Conservation (phyloP, 2,888 invertebrate species). For the Thera britannica region DNA sequence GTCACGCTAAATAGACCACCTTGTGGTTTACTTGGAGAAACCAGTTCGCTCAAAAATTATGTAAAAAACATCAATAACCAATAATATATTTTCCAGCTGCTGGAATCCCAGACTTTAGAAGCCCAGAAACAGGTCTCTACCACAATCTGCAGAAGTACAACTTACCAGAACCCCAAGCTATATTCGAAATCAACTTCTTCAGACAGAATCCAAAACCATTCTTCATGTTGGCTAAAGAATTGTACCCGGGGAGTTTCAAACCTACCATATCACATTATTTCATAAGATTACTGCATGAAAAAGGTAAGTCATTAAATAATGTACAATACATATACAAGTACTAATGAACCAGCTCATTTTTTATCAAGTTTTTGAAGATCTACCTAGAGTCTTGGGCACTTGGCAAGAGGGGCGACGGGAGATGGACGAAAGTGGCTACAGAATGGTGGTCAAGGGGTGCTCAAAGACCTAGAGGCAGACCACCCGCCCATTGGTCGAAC, state of each 20-base stretch:
- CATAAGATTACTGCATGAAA: conserved; percentile 92
- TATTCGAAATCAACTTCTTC: conserved; percentile 96
- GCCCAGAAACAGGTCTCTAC: conserved; percentile 96
- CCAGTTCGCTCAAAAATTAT: no score
- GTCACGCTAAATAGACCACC: no score
- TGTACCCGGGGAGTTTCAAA: conserved; percentile 94
- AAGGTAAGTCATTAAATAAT: conserved; percentile 75
- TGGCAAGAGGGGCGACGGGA: no score
- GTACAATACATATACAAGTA: no score
- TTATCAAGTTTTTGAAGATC: no score
- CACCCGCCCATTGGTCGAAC: no score
- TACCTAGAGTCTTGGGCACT: no score
- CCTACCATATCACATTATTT: conserved; percentile 97
- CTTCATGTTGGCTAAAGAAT: conserved; percentile 94
- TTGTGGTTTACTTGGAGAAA: no score
- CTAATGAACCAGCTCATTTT: no score
- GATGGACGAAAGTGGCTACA: no score
- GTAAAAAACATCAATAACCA: background rate
- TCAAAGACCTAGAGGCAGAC: no score
- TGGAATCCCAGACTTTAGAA: conserved; percentile 98
- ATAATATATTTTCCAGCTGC: conserved; percentile 87
- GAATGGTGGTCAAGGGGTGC: no score
- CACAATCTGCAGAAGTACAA: conserved; percentile 96
- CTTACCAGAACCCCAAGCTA: conserved; percentile 95
- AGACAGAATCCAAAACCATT: conserved; percentile 95